Base-by-base conservation (phyloP, 2,797 vertebrate genomes). In the Eleutherodactylus coqui region DNA sequence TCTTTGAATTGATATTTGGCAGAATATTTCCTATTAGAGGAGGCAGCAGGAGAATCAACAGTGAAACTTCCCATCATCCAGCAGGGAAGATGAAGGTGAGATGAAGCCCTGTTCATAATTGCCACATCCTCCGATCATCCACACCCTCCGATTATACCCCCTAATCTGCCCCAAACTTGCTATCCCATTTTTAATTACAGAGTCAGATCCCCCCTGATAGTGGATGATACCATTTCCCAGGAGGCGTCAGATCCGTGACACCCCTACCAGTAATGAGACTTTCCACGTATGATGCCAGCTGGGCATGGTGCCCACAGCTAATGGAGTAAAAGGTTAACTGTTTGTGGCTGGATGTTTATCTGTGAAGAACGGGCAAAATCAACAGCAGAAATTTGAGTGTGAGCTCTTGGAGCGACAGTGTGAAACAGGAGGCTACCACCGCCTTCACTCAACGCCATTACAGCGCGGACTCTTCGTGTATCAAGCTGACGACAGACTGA, bases 241-340 rank as follows among this genome's bases (percentile, higher is more conserved):
- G 79, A 11, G 60, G 43, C 8, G 7, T 9, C 29, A 7, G 60
- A 17, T 51, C 47, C 13, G 34, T 4, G 1, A 53, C 77, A 21
- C 82, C 21, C 47, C 45, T 38, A 17, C 41, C 58, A 60, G 73
- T 67, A 84, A 84, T 84, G 29, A 72, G 49, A n/a, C 64, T 75
- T 49, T 17, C 24, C 72, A 13, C 5, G 5, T 27, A 11, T 19
- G 36, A 21, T 47, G 69, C 70, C 72, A 75, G 70, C 82, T 17
- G 32, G 75, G 83, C 60, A 69, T 62, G 3, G 47, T 34, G 83
- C 83, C 83, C 83, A 32, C 45, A 32, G 27, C 60, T 85, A 85
- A 79, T 85, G 83, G 58, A 69, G 43, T 8, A 38, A 11, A 32
- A 24, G 24, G 21, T 76, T 77, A 64, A 76, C 75, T 4, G 10